Base-by-base conservation (phyloP, 2,113 vertebrate species). In the Bambusicola thoracicus region DNA sequence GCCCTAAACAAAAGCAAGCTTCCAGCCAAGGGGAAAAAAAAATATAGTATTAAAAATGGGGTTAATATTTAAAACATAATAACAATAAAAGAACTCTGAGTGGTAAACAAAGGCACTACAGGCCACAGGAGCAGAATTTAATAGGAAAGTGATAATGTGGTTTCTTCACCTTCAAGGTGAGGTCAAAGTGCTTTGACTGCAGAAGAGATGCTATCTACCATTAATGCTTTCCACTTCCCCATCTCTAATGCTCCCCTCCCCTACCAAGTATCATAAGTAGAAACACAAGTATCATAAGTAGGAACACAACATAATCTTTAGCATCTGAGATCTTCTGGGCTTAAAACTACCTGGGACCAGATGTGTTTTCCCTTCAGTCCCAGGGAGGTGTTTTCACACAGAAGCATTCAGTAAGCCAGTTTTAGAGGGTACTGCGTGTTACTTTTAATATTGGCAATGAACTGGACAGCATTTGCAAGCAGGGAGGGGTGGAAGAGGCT, bases 161-260 rank as follows among this genome's bases (percentile, higher is more conserved):
- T 27, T 56, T 90, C 76, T 30, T n/a, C n/a, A n/a, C n/a, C 12
- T 34, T 59, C 22, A 44, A 66, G 21, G 69, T 73, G 76, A 53
- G 32, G 55, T 38, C 10, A 82, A 73, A 58, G 51, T 48, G 11
- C 73, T 73, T 34, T 53, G n/a, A 19, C 12, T 80, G 21, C 27
- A 59, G 13, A 25, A 77, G 29, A 67, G 22, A 29, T 29, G 19
- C 3, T 44, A 5, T 66, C 68, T 53, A 61, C 8, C 30, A 5
- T 29, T 58, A 41, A 22, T 44, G 24, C 48, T 65, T 84, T 84
- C 22, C 12, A 4, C 10, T 78, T 49, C 2, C 6, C 3, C 3
- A 4, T n/a, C 6, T 41, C 38, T 76, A 59, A 34, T 20, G 22
- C 2, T 0, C 17, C 1, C 1, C 38, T 62, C 13, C 5, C 21